Percentiles rank a stretch among this genome's conserved stretches.
Conservation (phyloP, 2,888 invertebrate species). For the Linnaemya tessellans region DNA sequence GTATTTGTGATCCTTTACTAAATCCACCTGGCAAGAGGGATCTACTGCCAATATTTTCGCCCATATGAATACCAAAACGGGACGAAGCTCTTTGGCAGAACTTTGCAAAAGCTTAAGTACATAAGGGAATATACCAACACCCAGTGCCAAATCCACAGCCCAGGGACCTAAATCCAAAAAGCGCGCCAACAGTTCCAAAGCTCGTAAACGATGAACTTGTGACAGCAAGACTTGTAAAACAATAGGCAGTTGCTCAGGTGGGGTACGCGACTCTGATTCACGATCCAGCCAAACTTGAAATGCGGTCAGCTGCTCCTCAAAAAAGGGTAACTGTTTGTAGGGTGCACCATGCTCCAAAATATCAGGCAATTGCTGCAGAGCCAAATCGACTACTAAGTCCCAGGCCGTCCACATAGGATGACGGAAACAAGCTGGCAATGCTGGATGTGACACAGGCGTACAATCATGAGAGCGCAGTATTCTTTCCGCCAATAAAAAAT, state of each 20-base stretch:
- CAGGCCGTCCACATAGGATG: slow-evolving; percentile 98
- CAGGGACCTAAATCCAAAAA: slow-evolving; percentile 97
- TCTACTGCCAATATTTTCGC: slow-evolving; percentile 99
- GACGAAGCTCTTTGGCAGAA: slow-evolving; percentile 94
- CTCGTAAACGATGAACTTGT: slow-evolving; percentile 93
- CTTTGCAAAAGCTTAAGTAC: slow-evolving; percentile 98
- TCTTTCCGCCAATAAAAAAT: slow-evolving; percentile 97
- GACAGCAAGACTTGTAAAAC: slow-evolving; percentile 94
- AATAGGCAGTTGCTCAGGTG: slow-evolving; percentile 98
- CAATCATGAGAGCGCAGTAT: slow-evolving; percentile 98
- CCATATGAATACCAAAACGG: slow-evolving; percentile 98
- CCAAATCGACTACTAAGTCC: slow-evolving; percentile 98
- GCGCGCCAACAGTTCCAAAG: slow-evolving; percentile 95
- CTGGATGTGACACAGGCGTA: slow-evolving; percentile 96
- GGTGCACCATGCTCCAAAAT: slow-evolving; percentile 86
- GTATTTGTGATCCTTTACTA: slow-evolving; percentile 98
- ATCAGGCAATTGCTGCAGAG: slow-evolving; percentile 93
- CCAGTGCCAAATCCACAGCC: slow-evolving; percentile 97
- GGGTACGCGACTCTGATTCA: slow-evolving; percentile 89
- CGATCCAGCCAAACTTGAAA: slow-evolving; percentile 89
- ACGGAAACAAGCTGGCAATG: slow-evolving; percentile 94
- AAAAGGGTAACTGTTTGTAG: slow-evolving; percentile 94
- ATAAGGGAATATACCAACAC: slow-evolving; percentile 99
- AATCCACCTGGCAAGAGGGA: slow-evolving; percentile 96
- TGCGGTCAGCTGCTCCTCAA: slow-evolving; percentile 98